Evolutionary conservation across 2,113 vertebrate genomes (phyloP).

Genomic region (Tichodroma muraria): DNA sequence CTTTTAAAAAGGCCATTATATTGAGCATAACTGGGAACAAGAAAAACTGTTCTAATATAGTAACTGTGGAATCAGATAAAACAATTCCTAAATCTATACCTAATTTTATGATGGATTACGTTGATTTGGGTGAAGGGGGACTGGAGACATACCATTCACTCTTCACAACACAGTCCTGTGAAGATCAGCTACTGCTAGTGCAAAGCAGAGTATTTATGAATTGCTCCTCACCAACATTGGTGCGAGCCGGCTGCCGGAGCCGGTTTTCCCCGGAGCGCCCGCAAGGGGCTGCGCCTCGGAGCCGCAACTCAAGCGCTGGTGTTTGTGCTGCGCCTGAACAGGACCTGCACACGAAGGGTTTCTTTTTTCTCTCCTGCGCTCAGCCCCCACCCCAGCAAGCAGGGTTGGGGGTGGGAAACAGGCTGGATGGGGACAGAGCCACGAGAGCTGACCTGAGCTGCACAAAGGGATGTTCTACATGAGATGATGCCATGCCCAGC

Average conservation of each 20-base stretch:
- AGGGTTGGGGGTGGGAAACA: neutral
- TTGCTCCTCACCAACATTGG: fast-evolving
- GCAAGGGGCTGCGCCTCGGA: neutral
- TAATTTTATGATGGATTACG: neutral
- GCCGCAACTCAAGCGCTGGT: fast-evolving
- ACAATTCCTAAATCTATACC: neutral
- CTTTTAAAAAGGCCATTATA: neutral
- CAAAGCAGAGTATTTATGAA: fast-evolving
- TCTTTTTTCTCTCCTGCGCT: neutral
- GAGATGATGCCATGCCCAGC: neutral
- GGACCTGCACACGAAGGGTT: neutral
- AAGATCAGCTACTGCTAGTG: neutral
- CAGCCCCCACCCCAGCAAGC: fast-evolving
- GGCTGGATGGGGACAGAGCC: neutral
- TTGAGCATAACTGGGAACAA: neutral
- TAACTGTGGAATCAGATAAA: neutral
- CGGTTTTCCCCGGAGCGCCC: neutral
- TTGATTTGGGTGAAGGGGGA: neutral
- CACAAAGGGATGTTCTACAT: neutral
- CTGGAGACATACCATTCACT: neutral
- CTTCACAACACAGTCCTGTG: neutral
- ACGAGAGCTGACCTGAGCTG: neutral
- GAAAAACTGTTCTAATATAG: neutral
- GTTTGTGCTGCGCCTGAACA: neutral
- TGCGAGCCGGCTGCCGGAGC: neutral